phyloP scores from a whole-genome alignment of 2,888 invertebrate species.

The Drosophila helvetica region DNA sequence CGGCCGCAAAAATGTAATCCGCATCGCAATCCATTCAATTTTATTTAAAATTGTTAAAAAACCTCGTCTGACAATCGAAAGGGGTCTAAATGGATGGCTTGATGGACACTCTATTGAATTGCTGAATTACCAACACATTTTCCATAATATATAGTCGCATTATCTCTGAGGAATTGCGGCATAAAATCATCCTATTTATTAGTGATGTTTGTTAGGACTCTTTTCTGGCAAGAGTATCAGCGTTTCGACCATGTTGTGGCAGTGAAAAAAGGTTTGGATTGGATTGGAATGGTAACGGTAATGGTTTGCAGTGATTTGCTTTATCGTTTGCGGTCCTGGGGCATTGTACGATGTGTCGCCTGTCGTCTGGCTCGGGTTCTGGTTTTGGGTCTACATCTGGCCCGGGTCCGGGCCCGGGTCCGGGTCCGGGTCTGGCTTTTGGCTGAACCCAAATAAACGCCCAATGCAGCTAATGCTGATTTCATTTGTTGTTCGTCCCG shows the following conservation, averaged over 20 bases:
- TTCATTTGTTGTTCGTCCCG: slow-evolving; percentile 48
- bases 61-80: slow-evolving; percentile 18
- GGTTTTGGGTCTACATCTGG: slow-evolving; percentile 5
- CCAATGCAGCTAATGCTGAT: slow-evolving; percentile 68
- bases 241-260: background rate
- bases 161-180: too few species aligned
- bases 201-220: too few species aligned
- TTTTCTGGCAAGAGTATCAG: slow-evolving; percentile 1
- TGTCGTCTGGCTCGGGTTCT: slow-evolving; percentile 27
- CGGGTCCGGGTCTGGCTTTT: slow-evolving; percentile 23
- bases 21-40: slow-evolving; percentile 76
- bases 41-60: slow-evolving; percentile 78
- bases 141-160: too few species aligned
- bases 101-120: background rate
- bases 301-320: slow-evolving; percentile 55
- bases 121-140: too few species aligned
- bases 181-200: too few species aligned
- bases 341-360: slow-evolving; percentile 37
- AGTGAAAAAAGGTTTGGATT: background rate
- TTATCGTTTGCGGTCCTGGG: slow-evolving; percentile 63
- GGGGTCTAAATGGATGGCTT: background rate
- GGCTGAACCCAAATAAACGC: slow-evolving; percentile 31
- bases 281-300: slow-evolving; percentile 3
- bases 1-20: slow-evolving; percentile 68
- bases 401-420: too few species aligned